These are phyloP conservation scores for Agrypnia vestita DNA, from an alignment of 1,140 invertebrate genomes.

Conservation along the genomic window DNA sequence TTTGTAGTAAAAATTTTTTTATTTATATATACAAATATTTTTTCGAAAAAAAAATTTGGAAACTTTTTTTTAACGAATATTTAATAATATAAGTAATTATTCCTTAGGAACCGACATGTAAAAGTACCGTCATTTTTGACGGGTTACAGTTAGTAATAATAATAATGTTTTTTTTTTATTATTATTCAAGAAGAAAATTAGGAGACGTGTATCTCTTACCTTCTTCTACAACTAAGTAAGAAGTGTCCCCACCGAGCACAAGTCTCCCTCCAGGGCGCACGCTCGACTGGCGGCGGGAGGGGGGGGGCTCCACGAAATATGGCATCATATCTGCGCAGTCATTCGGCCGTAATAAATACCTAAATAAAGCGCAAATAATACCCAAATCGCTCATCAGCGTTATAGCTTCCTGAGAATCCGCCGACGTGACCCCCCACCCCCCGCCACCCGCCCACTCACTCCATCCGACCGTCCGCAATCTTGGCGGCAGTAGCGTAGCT, in stretches of 20 bases:
- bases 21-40: too few relatives aligned
- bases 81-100: too few relatives aligned
- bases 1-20: too few relatives aligned
- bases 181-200: too few relatives aligned
- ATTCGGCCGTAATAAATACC: conserved; percentile 74
- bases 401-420: conserved; percentile 61
- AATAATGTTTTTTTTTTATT: too few relatives aligned
- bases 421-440: conserved; percentile 23
- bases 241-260: background rate
- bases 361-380: conserved; percentile 75
- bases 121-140: too few relatives aligned
- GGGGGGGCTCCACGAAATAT: conserved; percentile 18
- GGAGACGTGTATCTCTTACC: conserved; percentile 9
- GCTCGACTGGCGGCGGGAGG: conserved; percentile 3
- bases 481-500: conserved; percentile 12
- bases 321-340: conserved; percentile 72
- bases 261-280: conserved; percentile 31
- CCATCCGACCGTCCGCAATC: background rate
- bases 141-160: too few relatives aligned
- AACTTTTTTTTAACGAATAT: too few relatives aligned
- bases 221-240: conserved; percentile 35
- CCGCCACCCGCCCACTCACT: background rate
- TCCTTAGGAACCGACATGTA: too few relatives aligned
- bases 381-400: conserved; percentile 73
- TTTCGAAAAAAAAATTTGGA: too few relatives aligned